Evolutionary conservation across 2,888 invertebrate species (phyloP).

Genomic region (Capitulum mitella): DNA sequence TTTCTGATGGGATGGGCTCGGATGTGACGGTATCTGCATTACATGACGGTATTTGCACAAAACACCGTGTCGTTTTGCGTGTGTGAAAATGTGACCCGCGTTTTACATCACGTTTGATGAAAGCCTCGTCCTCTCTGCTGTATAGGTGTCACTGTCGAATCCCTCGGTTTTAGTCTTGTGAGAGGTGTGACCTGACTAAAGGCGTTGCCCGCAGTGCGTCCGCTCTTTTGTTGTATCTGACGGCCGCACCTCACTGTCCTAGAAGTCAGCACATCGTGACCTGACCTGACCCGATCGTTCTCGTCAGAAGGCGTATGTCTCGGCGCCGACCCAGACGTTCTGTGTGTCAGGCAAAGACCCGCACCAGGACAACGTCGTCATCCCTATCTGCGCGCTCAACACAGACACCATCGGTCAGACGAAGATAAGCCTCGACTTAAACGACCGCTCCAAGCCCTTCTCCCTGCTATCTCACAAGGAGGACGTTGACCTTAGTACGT

Average conservation of each 20-base stretch:
- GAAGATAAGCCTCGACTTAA: constrained; percentile 91
- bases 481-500: constrained; percentile 82
- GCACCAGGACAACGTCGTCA: constrained; percentile 70
- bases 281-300: no score
- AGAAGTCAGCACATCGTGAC: background rate
- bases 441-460: constrained; percentile 92
- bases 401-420: constrained; percentile 98
- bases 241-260: background rate
- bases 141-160: no score
- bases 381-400: constrained; percentile 92
- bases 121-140: no score
- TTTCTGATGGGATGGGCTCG: no score
- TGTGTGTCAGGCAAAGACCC: constrained; percentile 78
- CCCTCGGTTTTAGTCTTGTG: background rate
- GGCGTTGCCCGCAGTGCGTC: no score
- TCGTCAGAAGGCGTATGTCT: constrained; percentile 79
- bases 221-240: no score
- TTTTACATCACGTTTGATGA: no score
- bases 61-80: no score
- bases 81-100: no score
- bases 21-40: no score
- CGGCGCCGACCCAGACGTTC: constrained; percentile 86
- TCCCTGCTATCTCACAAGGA: constrained; percentile 91
- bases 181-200: no score
- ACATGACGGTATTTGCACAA: no score